Evolutionary conservation across 1,140 invertebrate genomes (phyloP).

Genomic region (Teleogryllus occipitalis): DNA sequence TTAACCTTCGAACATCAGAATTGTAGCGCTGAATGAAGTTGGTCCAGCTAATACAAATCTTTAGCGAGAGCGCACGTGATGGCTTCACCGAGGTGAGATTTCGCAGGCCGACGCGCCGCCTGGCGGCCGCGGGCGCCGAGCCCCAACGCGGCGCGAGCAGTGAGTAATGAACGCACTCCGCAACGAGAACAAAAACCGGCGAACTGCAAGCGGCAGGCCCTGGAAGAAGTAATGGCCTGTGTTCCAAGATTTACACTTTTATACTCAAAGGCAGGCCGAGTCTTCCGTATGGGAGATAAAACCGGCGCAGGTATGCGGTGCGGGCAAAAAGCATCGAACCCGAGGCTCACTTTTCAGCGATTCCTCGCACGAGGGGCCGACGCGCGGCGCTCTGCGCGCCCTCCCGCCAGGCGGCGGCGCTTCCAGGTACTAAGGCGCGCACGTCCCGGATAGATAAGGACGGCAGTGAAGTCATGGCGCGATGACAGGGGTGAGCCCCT

Average conservation of each 20-base stretch:
- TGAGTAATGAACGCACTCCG: background rate
- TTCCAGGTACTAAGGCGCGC: too few species aligned
- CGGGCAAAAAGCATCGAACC: background rate
- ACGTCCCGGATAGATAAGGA: background rate
- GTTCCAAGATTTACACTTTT: slow-evolving; percentile 5
- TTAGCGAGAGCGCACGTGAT: background rate
- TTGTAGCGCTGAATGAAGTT: too few species aligned
- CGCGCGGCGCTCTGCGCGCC: background rate
- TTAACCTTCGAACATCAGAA: too few species aligned
- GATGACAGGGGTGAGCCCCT: too few species aligned
- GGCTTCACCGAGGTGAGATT: too few species aligned
- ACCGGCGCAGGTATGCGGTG: background rate
- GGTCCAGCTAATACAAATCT: too few species aligned
- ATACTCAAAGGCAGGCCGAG: background rate
- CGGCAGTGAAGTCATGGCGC: background rate
- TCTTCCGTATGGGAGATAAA: slow-evolving; percentile 1
- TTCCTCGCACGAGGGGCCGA: background rate
- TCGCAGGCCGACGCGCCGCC: too few species aligned
- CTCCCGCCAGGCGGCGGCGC: too few species aligned
- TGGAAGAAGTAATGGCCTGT: slow-evolving; percentile 1
- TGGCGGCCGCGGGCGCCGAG: too few species aligned
- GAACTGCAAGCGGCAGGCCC: background rate
- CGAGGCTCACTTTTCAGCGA: background rate
- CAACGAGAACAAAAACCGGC: slow-evolving; percentile 3
- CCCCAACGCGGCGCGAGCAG: background rate